These are phyloP conservation scores for Caenorhabditis angaria DNA, from an alignment of 2,888 invertebrate genomes.

Conservation along the genomic window DNA sequence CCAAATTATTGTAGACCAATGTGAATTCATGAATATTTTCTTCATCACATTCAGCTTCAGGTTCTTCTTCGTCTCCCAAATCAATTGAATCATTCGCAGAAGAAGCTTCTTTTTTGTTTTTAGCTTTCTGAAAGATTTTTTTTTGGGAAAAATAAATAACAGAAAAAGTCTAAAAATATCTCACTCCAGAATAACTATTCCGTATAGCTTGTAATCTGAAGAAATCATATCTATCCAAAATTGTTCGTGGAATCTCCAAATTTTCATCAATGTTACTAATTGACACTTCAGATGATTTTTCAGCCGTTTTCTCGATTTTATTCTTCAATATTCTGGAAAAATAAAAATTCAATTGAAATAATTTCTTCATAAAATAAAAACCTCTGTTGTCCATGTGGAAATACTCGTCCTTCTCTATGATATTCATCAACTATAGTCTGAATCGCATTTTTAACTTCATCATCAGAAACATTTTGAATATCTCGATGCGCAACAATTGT, in stretches of 20 bases:
- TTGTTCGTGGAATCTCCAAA: conserved; percentile 7
- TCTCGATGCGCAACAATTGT: conserved; percentile 52
- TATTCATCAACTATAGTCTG: conserved; percentile 54
- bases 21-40: neutral
- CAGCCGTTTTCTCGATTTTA: neutral
- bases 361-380: conserved; percentile 6
- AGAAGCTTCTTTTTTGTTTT: conserved; percentile 2
- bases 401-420: conserved; percentile 60
- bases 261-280: conserved; percentile 26
- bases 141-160: neutral
- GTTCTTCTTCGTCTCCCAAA: conserved; percentile 4
- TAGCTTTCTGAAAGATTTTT: neutral
- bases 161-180: conserved; percentile 1
- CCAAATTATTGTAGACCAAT: neutral
- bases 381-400: conserved; percentile 65
- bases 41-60: neutral
- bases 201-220: conserved; percentile 23
- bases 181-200: conserved; percentile 29
- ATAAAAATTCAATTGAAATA: neutral
- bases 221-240: conserved; percentile 28
- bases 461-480: conserved; percentile 41
- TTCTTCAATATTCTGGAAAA: conserved; percentile 18
- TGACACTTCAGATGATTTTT: conserved; percentile 16
- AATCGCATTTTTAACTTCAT: conserved; percentile 53
- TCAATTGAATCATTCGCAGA: neutral